Conservation (phyloP, 1,140 invertebrate species). For the Papilio machaon region DNA sequence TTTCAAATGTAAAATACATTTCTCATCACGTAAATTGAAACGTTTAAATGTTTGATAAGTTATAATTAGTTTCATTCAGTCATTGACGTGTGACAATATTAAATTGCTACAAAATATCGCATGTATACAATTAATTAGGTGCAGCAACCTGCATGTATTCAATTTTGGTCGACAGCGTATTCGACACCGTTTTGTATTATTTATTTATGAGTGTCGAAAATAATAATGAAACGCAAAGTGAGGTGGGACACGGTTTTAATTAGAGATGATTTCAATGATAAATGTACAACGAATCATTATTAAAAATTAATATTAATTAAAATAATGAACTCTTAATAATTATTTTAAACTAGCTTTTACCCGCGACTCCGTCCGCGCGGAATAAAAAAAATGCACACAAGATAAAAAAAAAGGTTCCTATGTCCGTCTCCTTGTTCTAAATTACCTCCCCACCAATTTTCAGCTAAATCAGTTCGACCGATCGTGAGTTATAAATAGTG, state of each 20-base stretch:
- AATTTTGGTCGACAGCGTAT: neutral
- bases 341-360: too few relatives aligned
- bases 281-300: neutral
- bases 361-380: too few relatives aligned
- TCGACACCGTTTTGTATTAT: conserved; percentile 9
- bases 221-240: conserved; percentile 14
- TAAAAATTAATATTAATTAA: neutral
- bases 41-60: conserved; percentile 9
- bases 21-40: neutral
- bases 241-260: neutral
- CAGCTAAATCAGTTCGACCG: too few relatives aligned
- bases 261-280: neutral
- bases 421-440: too few relatives aligned
- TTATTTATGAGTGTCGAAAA: conserved; percentile 6
- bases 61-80: conserved; percentile 22
- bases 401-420: too few relatives aligned
- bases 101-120: neutral
- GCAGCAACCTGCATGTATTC: neutral
- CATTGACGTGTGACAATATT: conserved; percentile 13
- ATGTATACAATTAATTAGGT: conserved; percentile 13
- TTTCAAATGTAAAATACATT: neutral
- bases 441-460: too few relatives aligned
- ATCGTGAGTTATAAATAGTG: too few relatives aligned
- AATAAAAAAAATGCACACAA: too few relatives aligned
- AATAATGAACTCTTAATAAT: neutral